phyloP scores from a whole-genome alignment of 2,797 vertebrate genomes.

The Ctenosaura bakeri region DNA sequence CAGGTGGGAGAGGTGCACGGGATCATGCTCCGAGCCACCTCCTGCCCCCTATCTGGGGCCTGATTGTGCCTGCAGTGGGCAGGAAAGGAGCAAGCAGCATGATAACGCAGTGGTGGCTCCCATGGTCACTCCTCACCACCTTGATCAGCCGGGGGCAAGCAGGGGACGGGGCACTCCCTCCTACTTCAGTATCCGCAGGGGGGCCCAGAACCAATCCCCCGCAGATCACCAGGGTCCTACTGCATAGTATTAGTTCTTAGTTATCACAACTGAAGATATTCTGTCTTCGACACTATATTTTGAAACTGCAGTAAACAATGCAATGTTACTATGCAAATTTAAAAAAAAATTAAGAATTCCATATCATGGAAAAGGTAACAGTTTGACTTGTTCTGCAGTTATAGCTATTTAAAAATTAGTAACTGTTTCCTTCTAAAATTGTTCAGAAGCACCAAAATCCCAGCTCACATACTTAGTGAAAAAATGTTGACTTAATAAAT shows the following conservation, averaged over 20 bases:
- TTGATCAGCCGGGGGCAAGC: too few relatives aligned
- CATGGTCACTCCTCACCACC: too few relatives aligned
- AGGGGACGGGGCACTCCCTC: too few relatives aligned
- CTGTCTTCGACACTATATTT: background rate
- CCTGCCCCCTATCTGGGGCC: too few relatives aligned
- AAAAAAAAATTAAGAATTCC: background rate
- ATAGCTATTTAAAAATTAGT: background rate
- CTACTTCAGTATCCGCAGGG: too few relatives aligned
- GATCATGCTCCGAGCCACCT: too few relatives aligned
- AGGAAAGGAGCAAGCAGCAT: too few relatives aligned
- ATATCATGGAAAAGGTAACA: background rate
- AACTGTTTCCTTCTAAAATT: background rate
- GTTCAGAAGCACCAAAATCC: background rate
- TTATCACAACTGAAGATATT: background rate
- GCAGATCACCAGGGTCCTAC: too few relatives aligned
- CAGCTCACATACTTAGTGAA: background rate
- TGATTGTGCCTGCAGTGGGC: too few relatives aligned
- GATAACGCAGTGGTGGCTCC: too few relatives aligned
- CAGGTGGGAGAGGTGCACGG: too few relatives aligned
- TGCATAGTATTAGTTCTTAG: background rate
- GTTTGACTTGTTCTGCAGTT: background rate
- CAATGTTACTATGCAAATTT: background rate
- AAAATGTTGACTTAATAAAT: background rate
- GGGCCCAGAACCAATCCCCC: too few relatives aligned
- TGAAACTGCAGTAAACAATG: background rate